Conservation (phyloP, 2,113 vertebrate species). For the Phodopus roborovskii region DNA sequence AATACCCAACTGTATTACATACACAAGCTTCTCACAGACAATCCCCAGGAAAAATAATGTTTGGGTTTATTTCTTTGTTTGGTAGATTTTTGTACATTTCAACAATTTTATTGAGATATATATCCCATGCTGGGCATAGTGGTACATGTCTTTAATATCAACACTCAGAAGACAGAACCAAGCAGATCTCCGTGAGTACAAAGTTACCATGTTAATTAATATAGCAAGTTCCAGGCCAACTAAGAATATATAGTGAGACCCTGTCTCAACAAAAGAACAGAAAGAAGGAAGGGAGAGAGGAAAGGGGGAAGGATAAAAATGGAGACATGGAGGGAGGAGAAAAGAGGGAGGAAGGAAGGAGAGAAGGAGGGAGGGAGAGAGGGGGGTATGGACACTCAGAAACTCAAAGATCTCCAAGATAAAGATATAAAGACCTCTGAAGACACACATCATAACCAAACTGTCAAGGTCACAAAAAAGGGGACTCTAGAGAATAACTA, state of each 20-base stretch:
- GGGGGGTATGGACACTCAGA: neutral
- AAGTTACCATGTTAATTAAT: neutral
- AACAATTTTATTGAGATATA: neutral
- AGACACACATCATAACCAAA: neutral
- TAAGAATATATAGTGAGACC: neutral
- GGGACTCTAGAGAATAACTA: neutral
- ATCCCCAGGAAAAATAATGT: neutral
- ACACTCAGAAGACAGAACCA: neutral
- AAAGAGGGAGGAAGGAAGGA: neutral
- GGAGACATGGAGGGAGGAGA: neutral
- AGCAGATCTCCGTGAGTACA: neutral
- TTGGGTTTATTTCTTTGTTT: neutral
- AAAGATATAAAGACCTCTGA: neutral
- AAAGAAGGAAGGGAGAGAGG: neutral
- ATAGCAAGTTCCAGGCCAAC: neutral
- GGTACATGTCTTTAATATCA: neutral
- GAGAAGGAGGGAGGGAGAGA: accelerated
- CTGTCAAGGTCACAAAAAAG: neutral
- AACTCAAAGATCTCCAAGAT: neutral
- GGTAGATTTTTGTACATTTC: neutral
- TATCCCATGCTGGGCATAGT: neutral
- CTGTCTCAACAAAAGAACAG: neutral
- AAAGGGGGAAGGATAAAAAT: neutral
- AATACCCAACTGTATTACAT: neutral
- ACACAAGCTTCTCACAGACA: neutral